Evolutionary conservation across 2,888 invertebrate genomes (phyloP).

Genomic region (Bimastos eiseni): DNA sequence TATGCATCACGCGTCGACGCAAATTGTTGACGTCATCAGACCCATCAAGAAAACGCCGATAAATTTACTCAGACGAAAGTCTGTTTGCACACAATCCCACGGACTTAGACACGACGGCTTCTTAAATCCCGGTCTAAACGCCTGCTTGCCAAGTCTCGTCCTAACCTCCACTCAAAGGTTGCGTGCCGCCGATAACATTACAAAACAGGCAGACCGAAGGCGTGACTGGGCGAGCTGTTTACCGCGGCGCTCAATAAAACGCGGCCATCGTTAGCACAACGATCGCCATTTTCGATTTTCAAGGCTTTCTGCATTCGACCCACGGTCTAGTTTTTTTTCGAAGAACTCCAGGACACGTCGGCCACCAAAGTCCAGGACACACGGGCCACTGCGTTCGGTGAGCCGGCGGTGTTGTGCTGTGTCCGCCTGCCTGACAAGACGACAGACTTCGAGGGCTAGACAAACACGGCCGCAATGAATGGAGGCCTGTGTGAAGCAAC

Average conservation of each 20-base stretch:
- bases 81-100: not conserved
- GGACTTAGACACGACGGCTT: not conserved
- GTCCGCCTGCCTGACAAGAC: not conserved
- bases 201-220: not conserved
- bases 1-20: not conserved
- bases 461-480: not conserved
- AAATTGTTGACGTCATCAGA: not conserved
- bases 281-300: not conserved
- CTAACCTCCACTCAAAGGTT: not conserved
- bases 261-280: not conserved
- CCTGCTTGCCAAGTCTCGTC: not conserved
- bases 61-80: not conserved
- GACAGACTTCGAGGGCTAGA: not conserved
- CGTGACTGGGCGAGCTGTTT: not conserved
- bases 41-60: not conserved
- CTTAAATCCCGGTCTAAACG: not conserved
- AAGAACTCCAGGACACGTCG: not conserved
- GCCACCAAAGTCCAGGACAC: not conserved
- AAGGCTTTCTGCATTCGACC: not conserved
- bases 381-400: not conserved
- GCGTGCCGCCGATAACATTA: constrained; percentile 3
- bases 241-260: not conserved
- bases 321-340: not conserved
- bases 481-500: not conserved
- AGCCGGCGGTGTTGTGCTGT: not conserved